Evolutionary conservation across 2,113 vertebrate species (phyloP), one percentile per base, ranked within the genome.

Genomic region (Riparia riparia): DNA sequence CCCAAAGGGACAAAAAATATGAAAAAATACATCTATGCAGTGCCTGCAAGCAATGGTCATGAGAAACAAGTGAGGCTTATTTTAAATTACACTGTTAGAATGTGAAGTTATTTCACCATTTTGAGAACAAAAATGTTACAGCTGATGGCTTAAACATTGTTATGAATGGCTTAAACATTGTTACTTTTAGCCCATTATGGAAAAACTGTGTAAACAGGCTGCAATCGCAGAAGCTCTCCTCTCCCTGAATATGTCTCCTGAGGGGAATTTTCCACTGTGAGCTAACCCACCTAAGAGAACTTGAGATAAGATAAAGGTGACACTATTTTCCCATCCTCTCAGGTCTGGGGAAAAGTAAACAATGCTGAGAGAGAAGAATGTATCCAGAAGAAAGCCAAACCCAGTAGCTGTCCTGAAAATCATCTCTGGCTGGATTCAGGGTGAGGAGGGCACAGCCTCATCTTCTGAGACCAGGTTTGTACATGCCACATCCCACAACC

Each of bases 371-470:
- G 7, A 34, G 60, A 50, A 42, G 6, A 34, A 50, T 25, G 5
- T 34, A 17, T 66, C 29, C 50, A 66, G 50, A n/a, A 74, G 34
- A 49, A 65, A 65, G 19, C 24, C 82, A 57, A 57, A 47, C 6
- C 19, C 17, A 85, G 51, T 10, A 57, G 25, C 3, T 42, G 24
- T 50, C 19, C 51, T 31, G 61, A 50, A 85, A 66, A 66, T 57
- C 10, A 31, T 50, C 10, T 34, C 31, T 50, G 34, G 5, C 6
- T 57, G 34, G 3, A 1, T 66, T 57, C 0, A 0, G 19, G 7
- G 5, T 49, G 19, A 10, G 29, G 31, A 42, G 29, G 51, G 34
- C 61, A 50, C 16, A 66, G 16, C 19, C 13, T 50, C 34, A 21
- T 66, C 25, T 34, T 26, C 61, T 58, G 42, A 31, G 42, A 16